Evolutionary conservation across 2,888 invertebrate genomes (phyloP).

Genomic region (Dexiosoma caninum): DNA sequence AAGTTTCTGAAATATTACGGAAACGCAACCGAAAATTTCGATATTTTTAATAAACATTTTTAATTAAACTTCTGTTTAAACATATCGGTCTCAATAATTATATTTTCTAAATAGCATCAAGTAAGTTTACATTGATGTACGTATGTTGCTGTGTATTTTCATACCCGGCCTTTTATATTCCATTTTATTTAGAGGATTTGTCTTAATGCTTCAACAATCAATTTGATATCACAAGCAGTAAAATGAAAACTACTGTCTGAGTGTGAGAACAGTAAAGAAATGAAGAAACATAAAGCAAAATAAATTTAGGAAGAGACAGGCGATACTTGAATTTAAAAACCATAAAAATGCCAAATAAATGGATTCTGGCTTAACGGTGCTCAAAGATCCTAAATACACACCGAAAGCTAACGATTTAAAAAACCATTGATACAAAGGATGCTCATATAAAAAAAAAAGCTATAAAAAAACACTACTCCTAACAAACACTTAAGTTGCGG

Average conservation of each 20-base stretch:
- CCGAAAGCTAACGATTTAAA: conserved; percentile 17
- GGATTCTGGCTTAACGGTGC: conserved; percentile 44
- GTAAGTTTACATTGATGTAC: neutral
- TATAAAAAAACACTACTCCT: neutral
- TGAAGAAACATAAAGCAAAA: neutral
- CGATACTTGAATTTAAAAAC: conserved; percentile 44
- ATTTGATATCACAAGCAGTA: neutral
- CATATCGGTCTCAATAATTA: no score
- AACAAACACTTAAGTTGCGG: neutral
- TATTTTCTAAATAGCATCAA: no score
- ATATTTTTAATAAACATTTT: neutral
- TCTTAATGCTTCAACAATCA: conserved; percentile 18
- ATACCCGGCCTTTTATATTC: neutral
- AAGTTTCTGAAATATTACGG: no score
- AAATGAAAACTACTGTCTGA: neutral
- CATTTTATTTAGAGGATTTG: conserved; percentile 32
- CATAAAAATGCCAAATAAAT: conserved; percentile 55
- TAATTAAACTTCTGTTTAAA: no score
- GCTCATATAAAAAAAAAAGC: neutral
- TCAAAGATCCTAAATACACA: conserved; percentile 52
- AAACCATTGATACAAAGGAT: neutral
- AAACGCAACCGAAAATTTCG: no score
- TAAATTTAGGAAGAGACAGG: neutral
- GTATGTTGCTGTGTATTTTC: neutral
- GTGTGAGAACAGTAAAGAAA: neutral